These are phyloP conservation scores for Anabas testudineus DNA, from an alignment of 2,797 vertebrate genomes.

Conservation along the genomic window DNA sequence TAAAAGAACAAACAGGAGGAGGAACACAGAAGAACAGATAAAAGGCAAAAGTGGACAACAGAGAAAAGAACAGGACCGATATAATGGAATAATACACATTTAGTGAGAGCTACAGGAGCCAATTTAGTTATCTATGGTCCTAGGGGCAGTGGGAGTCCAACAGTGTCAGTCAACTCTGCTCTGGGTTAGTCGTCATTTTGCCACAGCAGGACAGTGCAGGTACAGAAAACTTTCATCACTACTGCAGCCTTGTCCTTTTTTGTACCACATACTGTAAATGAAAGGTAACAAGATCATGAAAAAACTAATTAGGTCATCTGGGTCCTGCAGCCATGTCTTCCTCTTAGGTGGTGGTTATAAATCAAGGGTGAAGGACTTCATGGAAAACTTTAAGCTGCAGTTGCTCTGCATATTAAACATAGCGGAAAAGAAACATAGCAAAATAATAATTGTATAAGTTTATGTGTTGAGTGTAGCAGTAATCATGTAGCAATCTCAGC, in stretches of 20 bases:
- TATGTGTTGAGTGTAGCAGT: too few relatives aligned
- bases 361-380: background rate
- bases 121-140: conserved; percentile 73
- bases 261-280: conserved; percentile 16
- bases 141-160: conserved; percentile 57
- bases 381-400: too few relatives aligned
- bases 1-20: conserved; percentile 62
- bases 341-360: background rate
- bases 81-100: conserved; percentile 79
- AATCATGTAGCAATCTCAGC: too few relatives aligned
- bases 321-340: background rate
- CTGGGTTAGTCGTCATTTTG: conserved; percentile 55
- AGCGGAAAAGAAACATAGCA: too few relatives aligned
- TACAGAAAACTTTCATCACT: conserved; percentile 47
- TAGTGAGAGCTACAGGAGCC: conserved; percentile 62
- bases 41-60: conserved; percentile 62
- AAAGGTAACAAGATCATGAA: conserved; percentile 28
- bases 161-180: conserved; percentile 52
- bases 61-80: conserved; percentile 64
- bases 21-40: conserved; percentile 71
- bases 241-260: conserved; percentile 9
- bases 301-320: background rate
- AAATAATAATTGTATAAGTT: too few relatives aligned
- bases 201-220: conserved; percentile 46
- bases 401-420: too few relatives aligned